These are phyloP conservation scores for Forficula auricularia DNA, from an alignment of 1,140 invertebrate genomes.

Conservation along the genomic window DNA sequence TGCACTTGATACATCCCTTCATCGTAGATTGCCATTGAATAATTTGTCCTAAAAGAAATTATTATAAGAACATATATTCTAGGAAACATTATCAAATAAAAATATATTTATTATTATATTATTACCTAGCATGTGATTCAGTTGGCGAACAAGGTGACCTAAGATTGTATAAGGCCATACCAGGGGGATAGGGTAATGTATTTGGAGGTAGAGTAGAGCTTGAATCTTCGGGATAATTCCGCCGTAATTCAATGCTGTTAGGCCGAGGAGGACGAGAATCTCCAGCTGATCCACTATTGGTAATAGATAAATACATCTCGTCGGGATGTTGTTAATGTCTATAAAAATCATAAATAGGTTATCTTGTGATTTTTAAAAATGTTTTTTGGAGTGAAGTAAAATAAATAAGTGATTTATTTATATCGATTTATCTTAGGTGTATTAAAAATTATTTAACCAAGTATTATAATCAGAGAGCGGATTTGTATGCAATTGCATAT, in stretches of 20 bases:
- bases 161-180: background rate
- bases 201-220: slow-evolving; percentile 15
- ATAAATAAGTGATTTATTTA: background rate
- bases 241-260: slow-evolving; percentile 54
- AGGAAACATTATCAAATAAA: no score
- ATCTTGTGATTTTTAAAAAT: no score
- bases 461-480: no score
- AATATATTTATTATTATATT: background rate
- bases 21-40: slow-evolving; percentile 25
- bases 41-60: slow-evolving; percentile 18
- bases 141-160: slow-evolving; percentile 4
- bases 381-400: no score
- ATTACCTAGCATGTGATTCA: slow-evolving; percentile 16
- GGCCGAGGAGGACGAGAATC: slow-evolving; percentile 44
- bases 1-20: slow-evolving; percentile 24
- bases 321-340: slow-evolving; percentile 17
- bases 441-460: no score
- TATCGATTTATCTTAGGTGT: slow-evolving; percentile 6
- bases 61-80: no score
- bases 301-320: slow-evolving; percentile 19
- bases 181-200: background rate
- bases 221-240: slow-evolving; percentile 41
- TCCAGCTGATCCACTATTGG: slow-evolving; percentile 28
- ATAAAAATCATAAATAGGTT: no score
- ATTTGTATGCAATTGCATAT: no score